phyloP scores from a whole-genome alignment of 2,888 invertebrate species.

The Cecidostiba fungosa region DNA sequence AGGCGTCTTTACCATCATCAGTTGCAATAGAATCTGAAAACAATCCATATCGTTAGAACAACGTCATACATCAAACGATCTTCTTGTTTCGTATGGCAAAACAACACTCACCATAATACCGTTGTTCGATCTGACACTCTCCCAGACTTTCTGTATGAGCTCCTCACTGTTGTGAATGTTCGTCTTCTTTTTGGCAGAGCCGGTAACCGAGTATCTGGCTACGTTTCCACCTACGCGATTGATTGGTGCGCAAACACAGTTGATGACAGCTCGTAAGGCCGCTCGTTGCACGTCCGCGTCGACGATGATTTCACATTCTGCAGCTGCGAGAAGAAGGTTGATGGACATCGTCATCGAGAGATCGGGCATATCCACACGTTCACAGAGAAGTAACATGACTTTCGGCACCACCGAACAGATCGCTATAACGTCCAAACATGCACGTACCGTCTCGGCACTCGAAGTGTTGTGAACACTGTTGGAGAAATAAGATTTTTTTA shows the following conservation, averaged over 20 bases:
- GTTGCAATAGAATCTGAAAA: slow-evolving; percentile 88
- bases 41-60: not conserved
- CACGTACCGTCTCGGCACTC: slow-evolving; percentile 90
- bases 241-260: slow-evolving; percentile 96
- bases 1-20: slow-evolving; percentile 95
- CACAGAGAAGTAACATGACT: slow-evolving; percentile 88
- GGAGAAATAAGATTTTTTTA: slow-evolving; percentile 4
- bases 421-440: slow-evolving; percentile 92
- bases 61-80: not conserved
- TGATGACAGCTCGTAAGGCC: slow-evolving; percentile 93
- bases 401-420: slow-evolving; percentile 95
- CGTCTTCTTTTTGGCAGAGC: slow-evolving; percentile 84
- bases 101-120: slow-evolving; percentile 92
- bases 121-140: slow-evolving; percentile 95
- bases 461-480: slow-evolving; percentile 74
- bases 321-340: slow-evolving; percentile 82
- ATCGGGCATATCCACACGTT: slow-evolving; percentile 89
- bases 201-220: slow-evolving; percentile 80
- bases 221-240: slow-evolving; percentile 85
- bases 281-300: slow-evolving; percentile 96
- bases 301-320: slow-evolving; percentile 94
- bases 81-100: not conserved
- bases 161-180: slow-evolving; percentile 89
- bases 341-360: slow-evolving; percentile 86
- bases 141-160: slow-evolving; percentile 95